A percentile compares a stretch with the other conserved stretches of the same genome.
These are phyloP conservation scores for Perodicticus potto DNA, from an alignment of 2,797 vertebrate species.

Conservation along the genomic window DNA sequence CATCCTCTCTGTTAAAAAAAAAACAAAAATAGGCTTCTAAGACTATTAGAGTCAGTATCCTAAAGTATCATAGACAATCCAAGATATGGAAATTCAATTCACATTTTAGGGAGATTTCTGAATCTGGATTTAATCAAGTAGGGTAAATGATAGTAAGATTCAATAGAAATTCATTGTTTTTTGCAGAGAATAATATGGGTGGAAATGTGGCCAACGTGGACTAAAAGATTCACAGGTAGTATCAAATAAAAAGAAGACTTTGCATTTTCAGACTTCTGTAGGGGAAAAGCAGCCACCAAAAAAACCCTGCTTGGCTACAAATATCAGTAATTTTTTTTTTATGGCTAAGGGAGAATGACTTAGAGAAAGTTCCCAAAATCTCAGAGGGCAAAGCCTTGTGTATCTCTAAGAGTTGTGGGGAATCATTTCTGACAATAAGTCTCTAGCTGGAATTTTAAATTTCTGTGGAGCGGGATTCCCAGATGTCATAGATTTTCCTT, in stretches of 20 bases:
- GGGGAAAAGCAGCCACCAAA: not conserved
- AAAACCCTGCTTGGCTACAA: not conserved
- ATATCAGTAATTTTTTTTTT: not conserved
- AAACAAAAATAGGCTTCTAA: not conserved
- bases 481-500: not conserved
- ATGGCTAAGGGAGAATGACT: not conserved
- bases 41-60: not conserved
- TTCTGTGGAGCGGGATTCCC: not conserved
- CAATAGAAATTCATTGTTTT: not conserved
- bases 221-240: not conserved
- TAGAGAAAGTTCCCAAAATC: not conserved
- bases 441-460: not conserved
- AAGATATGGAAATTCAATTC: not conserved
- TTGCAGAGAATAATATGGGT: constrained; percentile 8
- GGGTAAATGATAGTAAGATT: not conserved
- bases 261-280: not conserved
- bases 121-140: not conserved
- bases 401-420: not conserved
- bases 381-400: not conserved
- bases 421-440: not conserved
- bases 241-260: not conserved
- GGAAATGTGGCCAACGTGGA: not conserved
- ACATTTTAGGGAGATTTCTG: not conserved
- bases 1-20: not conserved
- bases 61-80: not conserved